Base-by-base conservation (phyloP, 2,113 vertebrate genomes). In the Archilochus colubris region DNA sequence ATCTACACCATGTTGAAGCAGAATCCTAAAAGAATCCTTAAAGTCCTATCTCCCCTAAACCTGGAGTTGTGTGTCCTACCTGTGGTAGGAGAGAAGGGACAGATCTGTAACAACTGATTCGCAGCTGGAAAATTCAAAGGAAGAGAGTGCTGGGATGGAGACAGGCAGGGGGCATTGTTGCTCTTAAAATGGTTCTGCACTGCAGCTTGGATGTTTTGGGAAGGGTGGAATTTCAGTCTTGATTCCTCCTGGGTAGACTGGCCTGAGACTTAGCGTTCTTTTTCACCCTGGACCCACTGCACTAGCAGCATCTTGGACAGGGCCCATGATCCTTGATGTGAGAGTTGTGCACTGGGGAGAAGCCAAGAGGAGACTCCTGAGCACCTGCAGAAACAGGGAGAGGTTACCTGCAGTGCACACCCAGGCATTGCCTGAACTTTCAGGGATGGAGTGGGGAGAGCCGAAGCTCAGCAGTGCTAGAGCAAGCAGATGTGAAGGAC, bases 131-230 rank as follows among this genome's bases (percentile, higher is more conserved):
- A n/a, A 74, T 70, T 80, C 36, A 67, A 93, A 81, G 50, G 33
- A 86, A 63, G 55, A 51, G 25, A 77, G 23, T 0, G 0, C 81
- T 66, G 70, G 72, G 68, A 72, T 78, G 57, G 61, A 91, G 85
- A 88, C 93, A 97, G 95, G 82, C 91, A 95, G 95, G 95, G 94
- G 93, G 91, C 95, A 95, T 93, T 88, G 93, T 97, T 95, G 95
- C 91, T 95, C 94, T 88, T 95, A 83, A 94, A 96, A 95, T 95
- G 64, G 19, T 74, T 63, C 64, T 53, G 14, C 24, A n/a, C 30
- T 14, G 13, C 61, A 53, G 48, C 58, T 83, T 44, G n/a, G 79
- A 86, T 85, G 25, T 89, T 94, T 74, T 81, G 66, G 62, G 36
- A 86, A 75, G 53, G 50, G 77, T 70, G 62, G 58, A 92, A 82